These are phyloP conservation scores for Cheiracanthium punctorium DNA, from an alignment of 2,888 invertebrate genomes.

Conservation along the genomic window DNA sequence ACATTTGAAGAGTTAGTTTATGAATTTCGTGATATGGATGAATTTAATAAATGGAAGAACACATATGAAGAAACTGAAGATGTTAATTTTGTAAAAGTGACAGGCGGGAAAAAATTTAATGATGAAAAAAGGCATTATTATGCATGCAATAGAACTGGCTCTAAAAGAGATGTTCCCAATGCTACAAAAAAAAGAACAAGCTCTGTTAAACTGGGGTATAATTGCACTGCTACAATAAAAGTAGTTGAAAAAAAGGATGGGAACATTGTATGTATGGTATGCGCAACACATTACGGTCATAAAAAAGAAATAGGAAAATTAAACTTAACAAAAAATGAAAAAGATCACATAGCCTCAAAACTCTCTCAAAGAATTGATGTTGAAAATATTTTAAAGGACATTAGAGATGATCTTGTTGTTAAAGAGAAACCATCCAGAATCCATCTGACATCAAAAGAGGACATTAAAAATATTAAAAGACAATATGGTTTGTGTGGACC, in stretches of 20 bases:
- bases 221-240: background rate
- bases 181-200: background rate
- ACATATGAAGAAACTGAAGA: background rate
- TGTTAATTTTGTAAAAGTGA: background rate
- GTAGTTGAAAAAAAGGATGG: background rate
- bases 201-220: background rate
- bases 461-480: background rate
- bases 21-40: background rate
- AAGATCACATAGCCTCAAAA: background rate
- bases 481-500: background rate
- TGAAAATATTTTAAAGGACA: background rate
- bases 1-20: background rate
- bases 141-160: background rate
- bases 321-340: background rate
- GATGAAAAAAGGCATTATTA: background rate
- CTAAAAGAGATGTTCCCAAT: background rate
- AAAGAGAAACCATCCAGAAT: background rate
- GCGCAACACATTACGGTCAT: background rate
- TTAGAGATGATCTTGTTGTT: background rate
- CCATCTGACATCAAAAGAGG: background rate
- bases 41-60: background rate
- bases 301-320: background rate
- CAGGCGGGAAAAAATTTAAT: background rate
- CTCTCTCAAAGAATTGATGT: background rate
- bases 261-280: background rate